Conservation (phyloP, 2,113 vertebrate genomes). For the Pterophyllum scalare region DNA sequence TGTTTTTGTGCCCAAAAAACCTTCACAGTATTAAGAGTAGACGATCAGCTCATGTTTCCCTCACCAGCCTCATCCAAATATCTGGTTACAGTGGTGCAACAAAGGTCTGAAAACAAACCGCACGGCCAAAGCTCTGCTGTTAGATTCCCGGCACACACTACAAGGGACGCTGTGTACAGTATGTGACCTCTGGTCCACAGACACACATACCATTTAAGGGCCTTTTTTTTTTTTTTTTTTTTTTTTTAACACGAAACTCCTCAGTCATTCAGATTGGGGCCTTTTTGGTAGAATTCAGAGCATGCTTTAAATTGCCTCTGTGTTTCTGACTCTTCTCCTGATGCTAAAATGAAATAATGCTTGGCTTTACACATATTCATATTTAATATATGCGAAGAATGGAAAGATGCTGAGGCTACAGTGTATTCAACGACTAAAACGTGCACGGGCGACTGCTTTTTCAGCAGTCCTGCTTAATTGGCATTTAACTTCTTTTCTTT, state of each 20-base stretch:
- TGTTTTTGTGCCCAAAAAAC: too few species aligned
- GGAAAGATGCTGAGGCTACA: constrained; percentile 17
- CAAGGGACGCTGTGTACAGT: constrained; percentile 14
- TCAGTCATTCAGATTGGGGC: background rate
- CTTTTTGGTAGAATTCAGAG: background rate
- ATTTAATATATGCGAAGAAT: constrained; percentile 35
- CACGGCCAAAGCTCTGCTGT: constrained; percentile 17
- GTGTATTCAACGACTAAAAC: constrained; percentile 45
- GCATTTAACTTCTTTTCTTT: constrained; percentile 12
- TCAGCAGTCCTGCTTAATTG: constrained; percentile 39
- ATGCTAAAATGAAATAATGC: constrained; percentile 2
- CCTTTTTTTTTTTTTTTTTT: too few species aligned
- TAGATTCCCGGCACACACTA: background rate
- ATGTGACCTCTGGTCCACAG: constrained; percentile 11
- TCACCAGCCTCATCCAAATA: constrained; percentile 31
- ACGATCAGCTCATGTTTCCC: constrained; percentile 42
- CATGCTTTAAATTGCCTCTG: background rate
- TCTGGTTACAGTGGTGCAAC: constrained; percentile 51
- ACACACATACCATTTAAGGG: background rate
- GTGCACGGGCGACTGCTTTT: background rate
- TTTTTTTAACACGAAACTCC: background rate
- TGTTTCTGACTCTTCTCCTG: background rate
- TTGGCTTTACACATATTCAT: constrained; percentile 10
- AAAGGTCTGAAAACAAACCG: constrained; percentile 62
- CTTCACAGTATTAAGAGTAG: background rate